Base-by-base conservation (phyloP, 2,797 vertebrate genomes). In the Austrolebias charrua region DNA sequence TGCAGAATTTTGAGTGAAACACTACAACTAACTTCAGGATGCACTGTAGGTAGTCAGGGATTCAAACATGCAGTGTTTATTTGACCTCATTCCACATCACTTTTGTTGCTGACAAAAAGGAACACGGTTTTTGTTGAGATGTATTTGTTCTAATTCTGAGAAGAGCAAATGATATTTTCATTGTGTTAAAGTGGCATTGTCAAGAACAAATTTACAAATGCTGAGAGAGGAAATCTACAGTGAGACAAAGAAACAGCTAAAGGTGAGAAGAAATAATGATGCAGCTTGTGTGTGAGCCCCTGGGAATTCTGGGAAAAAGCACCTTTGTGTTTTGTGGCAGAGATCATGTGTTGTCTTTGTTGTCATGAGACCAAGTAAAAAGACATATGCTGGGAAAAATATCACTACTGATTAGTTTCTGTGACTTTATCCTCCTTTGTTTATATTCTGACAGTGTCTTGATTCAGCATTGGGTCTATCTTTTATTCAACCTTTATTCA, bases 181-280 rank as follows among this genome's bases (percentile, higher is more conserved):
- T 7, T 31, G 54, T 12, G 28, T 63, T 58, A 48, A 74, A 48
- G 45, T 62, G 53, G 71, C 65, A 73, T 77, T 72, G 66, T 69
- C 55, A 55, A 73, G 62, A 60, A 59, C 49, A 58, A 63, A 78
- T 50, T 69, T 65, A 44, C 60, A 38, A 69, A 60, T 65, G 54
- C 63, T 57, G 61, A 76, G 69, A 69, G 49, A 63, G 7, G 42
- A 8, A 29, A 64, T 46, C 60, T 69, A 56, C 45, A 76, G 66
- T 75, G 69, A 69, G 55, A 80, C 8, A 60, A 73, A 29, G n/a
- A 43, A 64, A 20, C 42, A 84, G 64, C 63, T 33, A 14, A 68
- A 75, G 49, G 66, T 77, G 74, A 75, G 74, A 83, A 75, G 73
- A 78, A 73, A 79, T 78, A 79, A 87, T 80, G 71, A 88, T 83